Conservation (phyloP, 2,888 invertebrate genomes). For the Cyrtodaria siliqua region DNA sequence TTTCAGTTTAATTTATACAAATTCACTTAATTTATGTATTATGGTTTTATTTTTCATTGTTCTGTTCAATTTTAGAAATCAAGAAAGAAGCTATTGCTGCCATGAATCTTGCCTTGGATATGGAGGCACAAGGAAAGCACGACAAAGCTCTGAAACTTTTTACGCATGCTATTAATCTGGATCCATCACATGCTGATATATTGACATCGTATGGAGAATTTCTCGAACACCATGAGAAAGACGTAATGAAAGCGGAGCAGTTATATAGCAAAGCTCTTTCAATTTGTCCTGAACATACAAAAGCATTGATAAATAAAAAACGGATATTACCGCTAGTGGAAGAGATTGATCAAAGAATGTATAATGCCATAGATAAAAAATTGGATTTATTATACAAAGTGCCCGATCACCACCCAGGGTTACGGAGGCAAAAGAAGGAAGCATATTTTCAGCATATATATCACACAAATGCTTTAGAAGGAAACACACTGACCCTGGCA, state of each 20-base stretch:
- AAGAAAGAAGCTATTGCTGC: constrained; percentile 93
- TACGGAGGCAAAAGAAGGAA: constrained; percentile 96
- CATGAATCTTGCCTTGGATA: constrained; percentile 93
- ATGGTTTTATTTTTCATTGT: no score
- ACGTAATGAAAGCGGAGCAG: constrained; percentile 96
- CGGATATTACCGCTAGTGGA: constrained; percentile 95
- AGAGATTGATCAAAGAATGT: constrained; percentile 93
- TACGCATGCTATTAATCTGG: constrained; percentile 95
- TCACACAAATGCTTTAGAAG: constrained; percentile 98
- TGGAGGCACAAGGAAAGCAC: constrained; percentile 93
- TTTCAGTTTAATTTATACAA: no score
- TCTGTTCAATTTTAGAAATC: constrained; percentile 85
- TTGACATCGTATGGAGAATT: constrained; percentile 97
- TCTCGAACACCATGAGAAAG: constrained; percentile 93
- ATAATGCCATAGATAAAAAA: constrained; percentile 93
- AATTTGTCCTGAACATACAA: constrained; percentile 92
- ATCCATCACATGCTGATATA: constrained; percentile 96
- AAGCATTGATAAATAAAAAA: constrained; percentile 89
- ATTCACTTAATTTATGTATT: no score
- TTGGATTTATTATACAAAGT: constrained; percentile 93
- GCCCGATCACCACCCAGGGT: constrained; percentile 92
- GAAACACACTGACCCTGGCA: constrained; percentile 97
- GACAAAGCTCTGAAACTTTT: constrained; percentile 91
- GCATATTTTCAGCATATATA: constrained; percentile 98
- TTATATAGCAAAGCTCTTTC: constrained; percentile 93